Conservation (phyloP, 2,888 invertebrate genomes). For the Patella depressa region DNA sequence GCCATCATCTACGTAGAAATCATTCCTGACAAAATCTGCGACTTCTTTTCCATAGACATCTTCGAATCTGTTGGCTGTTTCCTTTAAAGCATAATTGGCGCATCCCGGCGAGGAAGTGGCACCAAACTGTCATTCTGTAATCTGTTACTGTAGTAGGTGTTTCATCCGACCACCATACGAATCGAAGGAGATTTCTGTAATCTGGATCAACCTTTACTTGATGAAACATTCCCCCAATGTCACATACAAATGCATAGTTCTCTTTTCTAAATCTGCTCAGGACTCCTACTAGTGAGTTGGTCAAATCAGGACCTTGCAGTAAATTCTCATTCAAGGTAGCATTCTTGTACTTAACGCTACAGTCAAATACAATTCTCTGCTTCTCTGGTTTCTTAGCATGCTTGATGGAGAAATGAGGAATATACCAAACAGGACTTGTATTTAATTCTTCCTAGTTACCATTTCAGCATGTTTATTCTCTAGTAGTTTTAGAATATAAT, state of each 20-base stretch:
- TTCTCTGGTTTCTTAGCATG: conserved; percentile 27
- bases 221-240: conserved; percentile 29
- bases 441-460: neutral
- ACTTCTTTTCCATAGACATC: neutral
- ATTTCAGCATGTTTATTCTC: conserved; percentile 5
- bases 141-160: neutral
- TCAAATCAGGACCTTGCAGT: conserved; percentile 27
- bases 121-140: conserved; percentile 33
- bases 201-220: conserved; percentile 22
- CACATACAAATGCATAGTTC: conserved; percentile 22
- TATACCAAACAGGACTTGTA: conserved; percentile 19
- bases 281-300: conserved; percentile 23
- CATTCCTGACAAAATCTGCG: neutral
- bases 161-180: conserved; percentile 20
- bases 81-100: conserved; percentile 12
- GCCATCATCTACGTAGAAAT: conserved; percentile 20
- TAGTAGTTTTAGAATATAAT: conserved; percentile 19
- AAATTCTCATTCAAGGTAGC: conserved; percentile 19
- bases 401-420: conserved; percentile 23
- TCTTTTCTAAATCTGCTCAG: conserved; percentile 22
- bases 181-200: conserved; percentile 15
- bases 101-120: conserved; percentile 25
- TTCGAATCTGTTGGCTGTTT: neutral
- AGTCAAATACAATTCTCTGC: conserved; percentile 21
- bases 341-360: conserved; percentile 14